Percentiles rank a stretch among this genome's conserved stretches.
phyloP scores from a whole-genome alignment of 2,797 vertebrate genomes.

The Bradypodion pumilum region DNA sequence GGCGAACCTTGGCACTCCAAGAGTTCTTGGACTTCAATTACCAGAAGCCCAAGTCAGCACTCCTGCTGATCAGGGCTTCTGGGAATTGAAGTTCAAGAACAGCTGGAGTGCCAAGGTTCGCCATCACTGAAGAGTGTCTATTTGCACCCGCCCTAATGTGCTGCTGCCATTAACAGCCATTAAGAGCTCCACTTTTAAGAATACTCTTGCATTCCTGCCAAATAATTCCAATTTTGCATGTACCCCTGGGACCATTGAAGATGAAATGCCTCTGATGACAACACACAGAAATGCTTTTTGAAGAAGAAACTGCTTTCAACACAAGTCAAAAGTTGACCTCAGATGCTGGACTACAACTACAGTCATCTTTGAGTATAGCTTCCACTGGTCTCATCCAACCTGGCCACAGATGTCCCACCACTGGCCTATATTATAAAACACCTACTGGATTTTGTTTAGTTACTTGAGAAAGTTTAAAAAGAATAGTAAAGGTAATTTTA shows the following conservation, averaged over 20 bases:
- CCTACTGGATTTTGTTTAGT: not conserved
- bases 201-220: not conserved
- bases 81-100: too few species aligned
- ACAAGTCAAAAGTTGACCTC: not conserved
- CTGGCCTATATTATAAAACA: not conserved
- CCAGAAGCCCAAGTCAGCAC: too few species aligned
- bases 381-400: not conserved
- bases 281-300: not conserved
- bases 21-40: too few species aligned
- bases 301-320: not conserved
- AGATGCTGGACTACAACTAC: not conserved
- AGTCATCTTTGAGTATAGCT: not conserved
- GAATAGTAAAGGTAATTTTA: too few species aligned
- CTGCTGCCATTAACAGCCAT: not conserved
- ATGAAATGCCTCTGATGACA: not conserved
- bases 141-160: not conserved
- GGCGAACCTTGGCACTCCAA: too few species aligned
- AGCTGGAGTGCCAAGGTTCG: too few species aligned
- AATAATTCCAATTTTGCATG: not conserved
- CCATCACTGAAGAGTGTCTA: too few species aligned
- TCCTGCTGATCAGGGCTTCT: too few species aligned
- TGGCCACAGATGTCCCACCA: not conserved
- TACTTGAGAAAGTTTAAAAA: not conserved
- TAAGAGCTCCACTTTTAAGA: not conserved
- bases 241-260: not conserved